A percentile compares a stretch with the other conserved stretches of the same genome.
Evolutionary conservation across 2,113 vertebrate genomes (phyloP).

Genomic region (Sminthopsis crassicaudata): DNA sequence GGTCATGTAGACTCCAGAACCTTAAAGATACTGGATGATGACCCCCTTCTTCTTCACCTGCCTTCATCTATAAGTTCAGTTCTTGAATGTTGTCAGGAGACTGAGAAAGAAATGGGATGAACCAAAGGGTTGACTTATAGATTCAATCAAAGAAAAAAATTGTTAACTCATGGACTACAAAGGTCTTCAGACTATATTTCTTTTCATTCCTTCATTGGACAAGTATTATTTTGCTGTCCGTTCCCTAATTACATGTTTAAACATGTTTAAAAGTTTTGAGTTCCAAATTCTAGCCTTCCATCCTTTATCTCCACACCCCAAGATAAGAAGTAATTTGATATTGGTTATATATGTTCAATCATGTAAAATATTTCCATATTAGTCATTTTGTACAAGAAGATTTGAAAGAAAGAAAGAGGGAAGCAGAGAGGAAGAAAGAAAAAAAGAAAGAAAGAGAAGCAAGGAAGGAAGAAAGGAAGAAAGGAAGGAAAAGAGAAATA

Average conservation of each 20-base stretch:
- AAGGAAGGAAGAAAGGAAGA: no score
- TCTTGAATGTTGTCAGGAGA: not conserved
- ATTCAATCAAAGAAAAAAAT: not conserved
- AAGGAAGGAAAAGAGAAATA: no score
- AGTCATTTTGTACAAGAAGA: not conserved
- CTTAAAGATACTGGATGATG: not conserved
- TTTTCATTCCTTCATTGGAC: not conserved
- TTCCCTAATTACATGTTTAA: not conserved
- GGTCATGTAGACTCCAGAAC: rapidly evolving
- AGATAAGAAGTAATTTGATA: not conserved
- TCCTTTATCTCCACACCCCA: no score
- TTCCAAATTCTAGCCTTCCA: not conserved
- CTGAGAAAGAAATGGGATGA: not conserved
- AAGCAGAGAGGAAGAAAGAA: not conserved
- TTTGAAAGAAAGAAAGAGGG: not conserved
- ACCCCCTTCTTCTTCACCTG: not conserved
- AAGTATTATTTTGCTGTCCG: not conserved
- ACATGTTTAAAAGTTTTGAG: not conserved
- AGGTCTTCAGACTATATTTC: not conserved
- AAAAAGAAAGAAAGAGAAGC: no score
- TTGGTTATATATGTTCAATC: not conserved
- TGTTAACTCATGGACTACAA: not conserved
- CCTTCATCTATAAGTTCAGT: not conserved
- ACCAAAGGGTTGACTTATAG: not conserved
- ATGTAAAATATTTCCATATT: not conserved